These are phyloP conservation scores for Prionailurus bengalensis DNA, from an alignment of 2,113 vertebrate genomes.

Conservation along the genomic window DNA sequence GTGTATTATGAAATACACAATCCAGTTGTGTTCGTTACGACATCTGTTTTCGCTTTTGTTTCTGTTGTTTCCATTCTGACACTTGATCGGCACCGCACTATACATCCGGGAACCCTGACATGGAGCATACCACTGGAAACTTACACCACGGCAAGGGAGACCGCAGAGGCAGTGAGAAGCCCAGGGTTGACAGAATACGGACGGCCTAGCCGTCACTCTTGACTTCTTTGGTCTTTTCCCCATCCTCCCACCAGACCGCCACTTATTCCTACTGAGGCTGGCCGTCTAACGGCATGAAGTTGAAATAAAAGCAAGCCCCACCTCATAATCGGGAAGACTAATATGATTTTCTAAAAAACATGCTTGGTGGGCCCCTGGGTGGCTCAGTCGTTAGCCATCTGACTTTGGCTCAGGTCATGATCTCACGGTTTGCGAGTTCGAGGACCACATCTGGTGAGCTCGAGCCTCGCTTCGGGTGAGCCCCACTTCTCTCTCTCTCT, in stretches of 20 bases:
- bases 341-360: not conserved
- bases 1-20: not conserved
- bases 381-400: too few relatives aligned
- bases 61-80: not conserved
- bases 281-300: not conserved
- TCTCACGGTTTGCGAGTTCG: too few relatives aligned
- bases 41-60: not conserved
- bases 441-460: too few relatives aligned
- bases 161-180: not conserved
- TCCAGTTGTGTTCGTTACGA: not conserved
- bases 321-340: not conserved
- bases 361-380: not conserved
- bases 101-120: not conserved
- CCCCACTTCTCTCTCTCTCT: too few relatives aligned
- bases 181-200: fast-evolving
- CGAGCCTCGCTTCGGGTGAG: too few relatives aligned
- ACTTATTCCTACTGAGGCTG: not conserved
- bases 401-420: too few relatives aligned
- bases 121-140: not conserved
- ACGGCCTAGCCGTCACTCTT: not conserved
- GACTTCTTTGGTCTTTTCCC: not conserved
- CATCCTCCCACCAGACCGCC: not conserved
- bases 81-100: not conserved
- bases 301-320: constrained; percentile 9
- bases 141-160: not conserved